Base-by-base conservation (phyloP, 2,888 invertebrate genomes). In the Andrena fulva region DNA sequence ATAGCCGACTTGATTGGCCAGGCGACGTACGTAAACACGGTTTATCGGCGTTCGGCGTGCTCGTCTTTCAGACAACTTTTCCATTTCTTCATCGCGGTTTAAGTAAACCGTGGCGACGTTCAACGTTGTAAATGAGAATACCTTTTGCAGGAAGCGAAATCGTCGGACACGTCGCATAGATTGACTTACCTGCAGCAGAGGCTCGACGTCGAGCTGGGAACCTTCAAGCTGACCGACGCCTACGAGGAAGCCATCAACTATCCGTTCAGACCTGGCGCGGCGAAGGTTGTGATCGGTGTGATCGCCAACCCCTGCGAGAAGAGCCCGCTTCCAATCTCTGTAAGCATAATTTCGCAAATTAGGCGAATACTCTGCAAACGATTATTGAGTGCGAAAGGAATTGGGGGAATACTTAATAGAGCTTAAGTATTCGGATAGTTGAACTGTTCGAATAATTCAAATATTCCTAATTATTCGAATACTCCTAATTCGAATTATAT, bases 231-330 rank as follows among this genome's bases (percentile, higher is more conserved):
- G 71, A 93, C 92, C n/a, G 94, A 94, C n/a, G 96, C 97, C 0
- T 96, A 97, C 94, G 90, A 94, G 12, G 95, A 96, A 52, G 95
- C 97, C 0, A 90, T 96, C 16, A 93, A 95, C 0, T 96, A 97
- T 94, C 97, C 97, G 0, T 97, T 97, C 94, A 95, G 98, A 82
- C 95, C 97, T 0, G 96, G 96, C 1, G 97, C 98, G 0, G 95
- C 96, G 60, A 98, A 97, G 91, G 96, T 96, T 70, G 95, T 97
- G 84, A 94, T 98, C 89, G 95, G 95, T 59, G 95, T 97, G 0
- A 95, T 96, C 33, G 96, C 96, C 16, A 95, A 95, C 31, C 93
- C 95, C 0, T 96, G 97, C 92, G 94, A 95, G 85, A 93, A 94
- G 83, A 95, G 95, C 33, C 93, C 94, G 0, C 92, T 95, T 64